These are phyloP conservation scores for Rhabdophis nuchalis DNA, from an alignment of 2,797 vertebrate genomes.

Conservation along the genomic window DNA sequence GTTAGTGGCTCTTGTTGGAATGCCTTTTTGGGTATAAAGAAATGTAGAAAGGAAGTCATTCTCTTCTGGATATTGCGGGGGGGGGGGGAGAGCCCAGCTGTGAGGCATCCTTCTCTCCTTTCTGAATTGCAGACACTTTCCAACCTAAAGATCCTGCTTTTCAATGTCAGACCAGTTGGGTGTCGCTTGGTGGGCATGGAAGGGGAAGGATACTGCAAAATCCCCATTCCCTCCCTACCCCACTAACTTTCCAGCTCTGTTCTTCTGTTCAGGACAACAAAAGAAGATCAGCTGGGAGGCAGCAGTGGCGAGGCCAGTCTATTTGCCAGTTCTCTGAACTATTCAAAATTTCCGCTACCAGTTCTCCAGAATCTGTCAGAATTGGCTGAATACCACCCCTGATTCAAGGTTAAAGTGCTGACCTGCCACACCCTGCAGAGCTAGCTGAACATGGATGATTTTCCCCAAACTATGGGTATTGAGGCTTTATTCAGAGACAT, in stretches of 20 bases:
- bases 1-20: not conserved
- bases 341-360: no score
- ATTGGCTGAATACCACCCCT: no score
- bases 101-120: not conserved
- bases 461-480: not conserved
- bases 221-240: no score
- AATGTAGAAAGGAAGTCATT: not conserved
- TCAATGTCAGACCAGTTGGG: not conserved
- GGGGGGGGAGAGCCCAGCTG: not conserved
- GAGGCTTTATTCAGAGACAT: not conserved
- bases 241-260: no score
- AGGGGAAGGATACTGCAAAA: no score
- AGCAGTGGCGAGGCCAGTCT: no score
- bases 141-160: not conserved
- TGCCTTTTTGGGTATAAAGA: not conserved
- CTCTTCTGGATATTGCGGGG: not conserved
- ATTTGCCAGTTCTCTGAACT: no score
- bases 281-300: no score
- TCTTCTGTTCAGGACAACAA: no score
- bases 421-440: not conserved
- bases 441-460: not conserved
- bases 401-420: not conserved
- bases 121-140: not conserved
- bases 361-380: no score
- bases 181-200: no score